A percentile compares a stretch with the other conserved stretches of the same genome.
These are phyloP conservation scores for Gryon sp. DNA, from an alignment of 1,140 invertebrate species.

Conservation along the genomic window DNA sequence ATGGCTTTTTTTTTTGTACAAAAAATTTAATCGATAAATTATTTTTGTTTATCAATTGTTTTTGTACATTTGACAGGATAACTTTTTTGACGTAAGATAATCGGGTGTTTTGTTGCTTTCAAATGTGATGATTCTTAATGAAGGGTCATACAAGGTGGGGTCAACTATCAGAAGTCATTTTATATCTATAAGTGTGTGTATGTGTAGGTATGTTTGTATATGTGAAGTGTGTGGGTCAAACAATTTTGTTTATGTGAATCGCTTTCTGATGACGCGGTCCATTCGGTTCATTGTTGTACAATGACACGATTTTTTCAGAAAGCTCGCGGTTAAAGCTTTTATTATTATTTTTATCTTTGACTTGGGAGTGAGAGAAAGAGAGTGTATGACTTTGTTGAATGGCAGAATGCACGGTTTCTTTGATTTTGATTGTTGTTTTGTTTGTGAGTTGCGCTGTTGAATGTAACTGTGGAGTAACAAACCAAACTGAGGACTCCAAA, in stretches of 20 bases:
- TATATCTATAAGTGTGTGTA: slow-evolving; percentile 19
- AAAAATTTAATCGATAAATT: too few relatives aligned
- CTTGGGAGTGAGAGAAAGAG: too few relatives aligned
- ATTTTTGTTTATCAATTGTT: too few relatives aligned
- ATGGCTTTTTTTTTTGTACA: too few relatives aligned
- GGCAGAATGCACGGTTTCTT: not conserved
- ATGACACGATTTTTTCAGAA: too few relatives aligned
- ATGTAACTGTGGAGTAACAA: slow-evolving; percentile 19
- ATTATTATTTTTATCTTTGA: not conserved
- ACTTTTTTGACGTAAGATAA: too few relatives aligned
- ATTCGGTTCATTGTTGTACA: too few relatives aligned
- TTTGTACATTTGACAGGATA: too few relatives aligned
- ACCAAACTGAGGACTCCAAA: slow-evolving; percentile 25
- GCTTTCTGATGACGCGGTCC: too few relatives aligned
- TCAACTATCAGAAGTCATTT: slow-evolving; percentile 46
- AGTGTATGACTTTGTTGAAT: too few relatives aligned
- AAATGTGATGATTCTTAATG: slow-evolving; percentile 29
- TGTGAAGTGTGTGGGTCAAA: not conserved
- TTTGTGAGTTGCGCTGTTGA: not conserved
- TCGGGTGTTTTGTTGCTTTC: slow-evolving; percentile 39
- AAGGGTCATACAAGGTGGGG: slow-evolving; percentile 23
- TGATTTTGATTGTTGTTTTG: not conserved
- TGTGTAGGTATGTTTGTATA: slow-evolving; percentile 20
- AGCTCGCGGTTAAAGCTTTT: too few relatives aligned
- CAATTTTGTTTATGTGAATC: slow-evolving; percentile 29